Evolutionary conservation across 30 jellyfish, hydroid and myxozoan species (phyloP).

Genomic region (Chrysaora quinquecirrha): DNA sequence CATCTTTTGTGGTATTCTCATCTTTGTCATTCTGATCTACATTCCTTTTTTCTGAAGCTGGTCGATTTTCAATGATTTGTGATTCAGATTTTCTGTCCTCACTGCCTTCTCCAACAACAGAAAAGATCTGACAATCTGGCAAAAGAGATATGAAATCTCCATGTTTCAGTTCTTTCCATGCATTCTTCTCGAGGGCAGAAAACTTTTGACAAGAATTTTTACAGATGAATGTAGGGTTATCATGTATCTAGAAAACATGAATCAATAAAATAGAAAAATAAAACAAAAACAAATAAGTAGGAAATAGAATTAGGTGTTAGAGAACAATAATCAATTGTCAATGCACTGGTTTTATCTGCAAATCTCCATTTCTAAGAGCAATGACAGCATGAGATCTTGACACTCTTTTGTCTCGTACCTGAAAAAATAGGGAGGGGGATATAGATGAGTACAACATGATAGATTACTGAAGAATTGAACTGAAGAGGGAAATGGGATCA

Average conservation of each 20-base stretch:
- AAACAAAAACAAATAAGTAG: neutral
- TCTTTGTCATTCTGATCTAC: neutral
- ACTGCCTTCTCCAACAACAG: neutral
- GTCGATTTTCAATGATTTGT: no score
- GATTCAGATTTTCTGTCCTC: neutral
- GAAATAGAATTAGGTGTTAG: neutral
- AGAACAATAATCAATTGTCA: neutral
- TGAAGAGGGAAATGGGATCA: neutral
- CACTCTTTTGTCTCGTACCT: constrained; percentile 80
- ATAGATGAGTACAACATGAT: no score
- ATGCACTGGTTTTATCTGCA: constrained; percentile 75
- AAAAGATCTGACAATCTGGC: constrained; percentile 42
- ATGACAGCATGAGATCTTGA: constrained; percentile 80
- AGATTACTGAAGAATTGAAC: neutral
- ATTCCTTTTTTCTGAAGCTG: neutral
- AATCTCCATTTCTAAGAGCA: constrained; percentile 32
- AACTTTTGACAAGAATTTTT: neutral
- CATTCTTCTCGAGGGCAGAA: constrained; percentile 22
- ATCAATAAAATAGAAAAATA: neutral
- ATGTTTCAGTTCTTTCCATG: constrained; percentile 48
- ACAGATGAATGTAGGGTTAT: constrained; percentile 54
- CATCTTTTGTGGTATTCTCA: no score
- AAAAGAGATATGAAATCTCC: constrained; percentile 59
- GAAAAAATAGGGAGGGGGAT: neutral
- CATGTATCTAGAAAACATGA: constrained; percentile 19